A percentile compares a stretch with the other conserved stretches of the same genome.
phyloP scores from a whole-genome alignment of 2,888 invertebrate species.

The Parnassius mnemosyne region DNA sequence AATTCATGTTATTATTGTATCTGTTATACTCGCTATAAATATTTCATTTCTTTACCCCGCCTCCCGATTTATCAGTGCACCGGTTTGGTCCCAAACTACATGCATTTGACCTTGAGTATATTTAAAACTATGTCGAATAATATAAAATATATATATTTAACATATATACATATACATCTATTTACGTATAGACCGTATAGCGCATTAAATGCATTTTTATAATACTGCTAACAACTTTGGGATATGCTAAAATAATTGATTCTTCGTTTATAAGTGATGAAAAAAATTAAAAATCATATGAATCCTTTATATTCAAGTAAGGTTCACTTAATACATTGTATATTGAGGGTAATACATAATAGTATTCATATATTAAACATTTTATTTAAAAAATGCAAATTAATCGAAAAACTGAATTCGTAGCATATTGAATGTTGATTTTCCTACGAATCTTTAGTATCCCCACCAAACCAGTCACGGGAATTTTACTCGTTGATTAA shows the following conservation, averaged over 20 bases:
- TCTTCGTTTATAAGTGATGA: conserved; percentile 27
- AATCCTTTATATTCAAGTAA: no score
- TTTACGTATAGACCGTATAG: conserved; percentile 67
- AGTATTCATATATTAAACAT: neutral
- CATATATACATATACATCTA: conserved; percentile 48
- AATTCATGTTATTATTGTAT: conserved; percentile 33
- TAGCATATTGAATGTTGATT: conserved; percentile 6
- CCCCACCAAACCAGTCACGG: conserved; percentile 65
- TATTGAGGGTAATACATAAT: neutral
- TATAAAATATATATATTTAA: conserved; percentile 44
- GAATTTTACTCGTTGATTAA: conserved; percentile 26
- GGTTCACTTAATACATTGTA: no score
- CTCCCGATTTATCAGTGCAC: conserved; percentile 59
- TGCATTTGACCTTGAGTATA: conserved; percentile 31
- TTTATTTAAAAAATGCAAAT: conserved; percentile 15
- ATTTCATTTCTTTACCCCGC: conserved; percentile 49
- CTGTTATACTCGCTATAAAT: conserved; percentile 46
- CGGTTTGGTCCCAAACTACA: conserved; percentile 71
- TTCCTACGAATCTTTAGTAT: conserved; percentile 1
- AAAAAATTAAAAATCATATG: conserved; percentile 13
- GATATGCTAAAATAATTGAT: conserved; percentile 75
- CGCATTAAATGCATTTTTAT: conserved; percentile 65
- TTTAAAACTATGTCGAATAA: conserved; percentile 36
- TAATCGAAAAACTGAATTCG: neutral
- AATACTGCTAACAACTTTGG: conserved; percentile 55